phyloP scores from a whole-genome alignment of 2,797 vertebrate species.

The Melanitta fusca region DNA sequence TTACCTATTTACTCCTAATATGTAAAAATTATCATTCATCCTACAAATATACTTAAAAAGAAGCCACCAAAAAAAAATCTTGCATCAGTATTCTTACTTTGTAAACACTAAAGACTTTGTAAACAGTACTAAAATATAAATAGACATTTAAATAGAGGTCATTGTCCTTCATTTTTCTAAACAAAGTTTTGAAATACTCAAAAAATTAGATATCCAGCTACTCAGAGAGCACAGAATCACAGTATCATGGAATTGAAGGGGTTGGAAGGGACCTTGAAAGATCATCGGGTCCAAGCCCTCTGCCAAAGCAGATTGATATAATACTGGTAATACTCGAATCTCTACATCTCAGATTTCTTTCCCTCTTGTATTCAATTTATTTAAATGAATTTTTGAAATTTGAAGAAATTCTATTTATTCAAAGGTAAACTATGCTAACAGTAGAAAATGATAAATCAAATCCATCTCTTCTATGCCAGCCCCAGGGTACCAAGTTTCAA shows the following conservation, averaged over 20 bases:
- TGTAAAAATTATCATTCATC: neutral
- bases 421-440: neutral
- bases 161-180: accelerated
- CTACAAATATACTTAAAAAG: neutral
- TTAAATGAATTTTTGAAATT: neutral
- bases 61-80: neutral
- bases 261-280: too few species aligned
- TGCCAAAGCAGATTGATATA: neutral
- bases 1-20: neutral
- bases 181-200: neutral
- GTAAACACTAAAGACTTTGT: neutral
- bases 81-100: neutral
- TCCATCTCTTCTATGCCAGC: neutral
- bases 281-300: too few species aligned
- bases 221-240: too few species aligned
- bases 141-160: neutral
- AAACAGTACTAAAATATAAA: neutral
- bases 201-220: neutral
- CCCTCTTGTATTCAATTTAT: neutral
- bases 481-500: neutral
- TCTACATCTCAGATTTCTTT: neutral
- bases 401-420: neutral
- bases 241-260: too few species aligned
- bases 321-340: neutral
- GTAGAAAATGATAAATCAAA: neutral